Evolutionary conservation across 2,797 vertebrate species (phyloP).

Genomic region (Synaphobranchus kaupii): DNA sequence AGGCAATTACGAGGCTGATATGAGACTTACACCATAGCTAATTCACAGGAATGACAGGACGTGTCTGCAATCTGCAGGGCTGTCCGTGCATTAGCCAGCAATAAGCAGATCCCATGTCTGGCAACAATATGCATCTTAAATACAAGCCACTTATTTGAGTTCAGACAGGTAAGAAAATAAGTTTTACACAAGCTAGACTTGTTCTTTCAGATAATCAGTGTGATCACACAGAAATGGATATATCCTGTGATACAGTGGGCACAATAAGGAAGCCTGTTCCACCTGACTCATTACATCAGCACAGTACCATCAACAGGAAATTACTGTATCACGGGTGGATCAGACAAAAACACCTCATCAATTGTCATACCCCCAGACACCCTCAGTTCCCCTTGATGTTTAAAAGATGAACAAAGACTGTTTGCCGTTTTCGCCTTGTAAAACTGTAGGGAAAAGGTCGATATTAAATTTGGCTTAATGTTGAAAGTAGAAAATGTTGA

Average conservation of each 20-base stretch:
- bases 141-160: neutral
- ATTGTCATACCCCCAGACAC: neutral
- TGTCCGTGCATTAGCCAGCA: neutral
- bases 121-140: neutral
- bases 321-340: neutral
- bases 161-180: neutral
- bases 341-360: neutral
- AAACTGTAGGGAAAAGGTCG: neutral
- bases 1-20: neutral
- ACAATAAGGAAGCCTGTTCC: neutral
- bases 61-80: neutral
- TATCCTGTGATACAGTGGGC: neutral
- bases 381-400: neutral
- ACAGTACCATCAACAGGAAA: neutral
- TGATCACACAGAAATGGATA: neutral
- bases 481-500: no score
- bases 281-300: neutral
- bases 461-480: neutral
- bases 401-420: neutral
- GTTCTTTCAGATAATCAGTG: neutral
- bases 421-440: neutral
- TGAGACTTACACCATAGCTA: neutral
- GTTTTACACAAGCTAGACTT: neutral
- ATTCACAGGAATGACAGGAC: neutral
- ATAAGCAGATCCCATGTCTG: neutral